These are phyloP conservation scores for Antennarius maculatus DNA, from an alignment of 2,797 vertebrate species.

Conservation along the genomic window DNA sequence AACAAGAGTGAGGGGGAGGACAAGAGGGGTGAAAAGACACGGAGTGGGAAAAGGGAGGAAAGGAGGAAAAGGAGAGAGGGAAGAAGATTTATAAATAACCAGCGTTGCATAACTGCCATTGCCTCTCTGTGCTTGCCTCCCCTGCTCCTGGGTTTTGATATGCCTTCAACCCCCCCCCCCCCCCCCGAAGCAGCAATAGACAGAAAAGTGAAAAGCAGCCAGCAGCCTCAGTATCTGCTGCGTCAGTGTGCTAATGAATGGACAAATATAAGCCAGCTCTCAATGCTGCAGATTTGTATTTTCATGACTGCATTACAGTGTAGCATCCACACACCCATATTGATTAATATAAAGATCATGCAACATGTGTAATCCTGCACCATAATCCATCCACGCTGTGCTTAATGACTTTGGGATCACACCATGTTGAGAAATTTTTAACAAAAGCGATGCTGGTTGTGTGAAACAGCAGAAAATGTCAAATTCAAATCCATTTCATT, in stretches of 20 bases:
- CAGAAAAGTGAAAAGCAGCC: constrained; percentile 57
- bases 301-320: constrained; percentile 5
- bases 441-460: constrained; percentile 18
- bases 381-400: constrained; percentile 9
- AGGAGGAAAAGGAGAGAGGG: constrained; percentile 45
- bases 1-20: constrained; percentile 12
- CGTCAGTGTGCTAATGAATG: constrained; percentile 68
- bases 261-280: constrained; percentile 49
- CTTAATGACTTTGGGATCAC: constrained; percentile 15
- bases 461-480: constrained; percentile 13
- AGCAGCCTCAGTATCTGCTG: constrained; percentile 62
- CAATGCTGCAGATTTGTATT: constrained; percentile 41
- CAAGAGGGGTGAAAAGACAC: constrained; percentile 10
- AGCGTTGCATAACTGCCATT: constrained; percentile 75
- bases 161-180: constrained; percentile 48
- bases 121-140: constrained; percentile 65
- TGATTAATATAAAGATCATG: constrained; percentile 17
- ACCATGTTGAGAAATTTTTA: constrained; percentile 9
- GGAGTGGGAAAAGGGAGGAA: constrained; percentile 34
- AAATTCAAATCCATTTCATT: constrained; percentile 27
- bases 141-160: constrained; percentile 76
- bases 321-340: constrained; percentile 19
- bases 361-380: constrained; percentile 15
- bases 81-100: constrained; percentile 82
- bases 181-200: constrained; percentile 46